Base-by-base conservation (phyloP, 2,888 invertebrate species). In the Oeneis ivallda region DNA sequence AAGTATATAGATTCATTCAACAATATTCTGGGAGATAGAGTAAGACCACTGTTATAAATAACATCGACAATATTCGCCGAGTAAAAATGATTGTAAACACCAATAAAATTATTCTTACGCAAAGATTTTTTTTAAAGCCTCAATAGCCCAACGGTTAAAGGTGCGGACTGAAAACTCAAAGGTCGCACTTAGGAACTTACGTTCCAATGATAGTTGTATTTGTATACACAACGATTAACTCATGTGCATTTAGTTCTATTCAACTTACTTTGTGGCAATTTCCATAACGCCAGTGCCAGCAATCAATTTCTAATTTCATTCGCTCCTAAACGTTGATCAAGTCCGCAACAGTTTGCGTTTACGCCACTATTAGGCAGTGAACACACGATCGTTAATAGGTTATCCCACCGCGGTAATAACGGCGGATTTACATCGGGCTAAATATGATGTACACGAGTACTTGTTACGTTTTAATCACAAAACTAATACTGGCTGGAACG, bases 401-500 rank as follows among this genome's bases (percentile, higher is more conserved):
- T 60, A 52, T 50, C 37, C 60, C 54, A 41, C 17, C 53, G 34
- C 19, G 64, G 17, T 41, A 60, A 54, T 65, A 47, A 26, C 26
- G 54, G 15, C 47, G 37, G 53, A 47, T 60, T 54, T 54, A 60
- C 64, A 60, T 39, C 41, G 32, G 13, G 32, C 60, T 26, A 52
- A 52, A 43, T 52, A 53, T 61, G 61, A 61, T 61, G 61, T 52
- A 59, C 59, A 64, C 45, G 49, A 59, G 45, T 59, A 53, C 64
- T 59, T 64, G 59, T 53, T 59, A 45, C 45, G 53, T 64, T 64
- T 64, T 59, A 64, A 64, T 64, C 59, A 45, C 45, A 11, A 53
- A 64, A 64, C 64, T 59, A 64, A 64, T 53, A 34, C 43, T 52
- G 43, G 45, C 37, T 13, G 9, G 19, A 6, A 17, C 13, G 39